A percentile compares a stretch with the other conserved stretches of the same genome.
Evolutionary conservation across 2,797 vertebrate genomes (phyloP).

Genomic region (Menidia menidia): DNA sequence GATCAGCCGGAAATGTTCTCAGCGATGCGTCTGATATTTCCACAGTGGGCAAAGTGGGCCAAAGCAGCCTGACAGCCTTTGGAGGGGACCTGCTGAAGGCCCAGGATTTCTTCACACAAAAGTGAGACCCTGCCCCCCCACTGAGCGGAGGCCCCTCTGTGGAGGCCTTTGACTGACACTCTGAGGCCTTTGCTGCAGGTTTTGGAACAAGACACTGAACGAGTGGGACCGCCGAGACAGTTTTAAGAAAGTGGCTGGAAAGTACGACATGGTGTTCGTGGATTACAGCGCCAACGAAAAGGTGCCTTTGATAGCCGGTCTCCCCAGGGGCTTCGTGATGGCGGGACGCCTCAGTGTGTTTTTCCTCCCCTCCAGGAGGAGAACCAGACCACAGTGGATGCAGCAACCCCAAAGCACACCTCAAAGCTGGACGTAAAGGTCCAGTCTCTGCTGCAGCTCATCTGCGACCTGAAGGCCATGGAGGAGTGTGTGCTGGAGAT

Average conservation of each 20-base stretch:
- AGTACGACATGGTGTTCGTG: slow-evolving; percentile 91
- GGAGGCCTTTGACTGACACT: not conserved
- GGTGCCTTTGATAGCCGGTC: slow-evolving; percentile 36
- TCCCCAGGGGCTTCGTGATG: not conserved
- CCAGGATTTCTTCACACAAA: slow-evolving; percentile 89
- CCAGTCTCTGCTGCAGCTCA: slow-evolving; percentile 87
- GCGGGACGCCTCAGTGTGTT: not conserved
- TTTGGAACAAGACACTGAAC: slow-evolving; percentile 93
- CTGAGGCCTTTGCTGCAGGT: slow-evolving; percentile 71
- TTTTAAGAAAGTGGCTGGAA: slow-evolving; percentile 89
- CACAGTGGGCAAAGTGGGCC: slow-evolving; percentile 90
- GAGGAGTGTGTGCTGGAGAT: slow-evolving; percentile 93
- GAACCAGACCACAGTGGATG: slow-evolving; percentile 24
- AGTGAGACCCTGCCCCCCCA: slow-evolving; percentile 73
- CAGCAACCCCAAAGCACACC: slow-evolving; percentile 54
- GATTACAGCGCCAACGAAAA: slow-evolving; percentile 82
- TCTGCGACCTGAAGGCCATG: slow-evolving; percentile 91
- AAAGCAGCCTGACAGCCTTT: slow-evolving; percentile 82
- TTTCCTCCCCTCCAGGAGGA: slow-evolving; percentile 68
- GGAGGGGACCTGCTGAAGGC: slow-evolving; percentile 86
- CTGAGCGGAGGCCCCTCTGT: not conserved
- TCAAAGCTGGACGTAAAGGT: slow-evolving; percentile 83
- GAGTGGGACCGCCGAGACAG: slow-evolving; percentile 81
- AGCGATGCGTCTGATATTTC: not conserved
- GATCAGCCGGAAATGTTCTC: not conserved